A percentile compares a stretch with the other conserved stretches of the same genome.
Evolutionary conservation across 2,113 vertebrate species (phyloP).

Genomic region (Stercorarius parasiticus): DNA sequence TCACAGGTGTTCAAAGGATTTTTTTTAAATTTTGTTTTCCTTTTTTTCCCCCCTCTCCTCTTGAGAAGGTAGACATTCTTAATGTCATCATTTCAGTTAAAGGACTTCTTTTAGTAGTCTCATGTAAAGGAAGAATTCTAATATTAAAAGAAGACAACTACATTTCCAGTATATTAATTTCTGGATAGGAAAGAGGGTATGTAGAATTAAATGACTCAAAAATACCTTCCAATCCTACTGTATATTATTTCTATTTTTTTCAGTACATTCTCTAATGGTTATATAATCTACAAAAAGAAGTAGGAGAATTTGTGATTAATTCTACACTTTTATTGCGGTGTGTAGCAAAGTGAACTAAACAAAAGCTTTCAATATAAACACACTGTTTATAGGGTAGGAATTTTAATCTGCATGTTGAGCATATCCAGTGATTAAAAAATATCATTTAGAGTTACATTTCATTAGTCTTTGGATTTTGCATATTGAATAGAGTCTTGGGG

Average conservation of each 20-base stretch:
- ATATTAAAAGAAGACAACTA: background rate
- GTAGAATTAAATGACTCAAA: background rate
- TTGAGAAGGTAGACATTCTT: background rate
- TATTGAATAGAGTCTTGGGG: background rate
- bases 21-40: background rate
- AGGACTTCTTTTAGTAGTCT: background rate
- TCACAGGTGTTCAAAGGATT: background rate
- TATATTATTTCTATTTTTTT: background rate
- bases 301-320: background rate
- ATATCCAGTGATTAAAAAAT: background rate
- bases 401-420: background rate
- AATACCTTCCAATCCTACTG: background rate
- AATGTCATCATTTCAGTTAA: background rate
- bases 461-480: background rate
- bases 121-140: background rate
- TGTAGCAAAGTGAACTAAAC: background rate
- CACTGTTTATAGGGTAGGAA: background rate
- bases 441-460: background rate
- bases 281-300: background rate
- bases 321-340: background rate
- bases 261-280: background rate
- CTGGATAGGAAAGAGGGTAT: background rate
- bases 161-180: background rate
- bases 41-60: accelerated
- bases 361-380: background rate